Base-by-base conservation (phyloP, 2,113 vertebrate genomes). In the Eptatretus burgeri region DNA sequence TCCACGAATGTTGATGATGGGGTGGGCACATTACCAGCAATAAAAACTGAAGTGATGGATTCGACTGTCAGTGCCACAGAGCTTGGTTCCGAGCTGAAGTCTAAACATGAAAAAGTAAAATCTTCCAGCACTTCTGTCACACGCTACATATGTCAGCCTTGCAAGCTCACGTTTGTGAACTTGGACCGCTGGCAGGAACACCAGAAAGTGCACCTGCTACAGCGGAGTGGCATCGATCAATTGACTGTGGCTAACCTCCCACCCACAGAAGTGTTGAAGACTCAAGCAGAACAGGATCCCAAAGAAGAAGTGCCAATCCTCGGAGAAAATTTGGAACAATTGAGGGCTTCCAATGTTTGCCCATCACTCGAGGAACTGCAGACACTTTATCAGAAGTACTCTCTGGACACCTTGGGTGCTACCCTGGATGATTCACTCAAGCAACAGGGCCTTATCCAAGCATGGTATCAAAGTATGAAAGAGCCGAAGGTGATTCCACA, bases 111-210 rank as follows among this genome's bases (percentile, higher is more conserved):
- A 41, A 41, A 41, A 41, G 27, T 41, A 41, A 41, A 41, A 41
- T 41, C 27, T 7, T 41, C 27, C 7, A 41, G 27, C 27, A 41
- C 27, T 41, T 41, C 27, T 41, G 27, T 41, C 27, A 41, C 27
- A 7, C 27, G 27, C 27, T 60, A 60, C 56, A n/a, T 17, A 20
- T 60, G 56, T 20, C n/a, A 60, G n/a, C 19, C 56, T n/a, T 60
- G 56, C 56, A 60, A 60, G 56, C 56, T 60, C n/a, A 60, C n/a
- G n/a, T 60, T 60, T 12, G 56, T 60, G n/a, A 60, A 60, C 12
- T 60, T 60, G n/a, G 56, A 60, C n/a, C 56, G 56, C 56, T 60
- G 56, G 56, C 56, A 60, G 56, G 56, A 60, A 20, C 56, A 60
- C 56, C 56, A 60, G 56, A n/a, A 20, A 10, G n/a, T n/a, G n/a